Evolutionary conservation across 2,888 invertebrate genomes (phyloP), one percentile per base, ranked within the genome.

Genomic region (Petrolisthes cinctipes): DNA sequence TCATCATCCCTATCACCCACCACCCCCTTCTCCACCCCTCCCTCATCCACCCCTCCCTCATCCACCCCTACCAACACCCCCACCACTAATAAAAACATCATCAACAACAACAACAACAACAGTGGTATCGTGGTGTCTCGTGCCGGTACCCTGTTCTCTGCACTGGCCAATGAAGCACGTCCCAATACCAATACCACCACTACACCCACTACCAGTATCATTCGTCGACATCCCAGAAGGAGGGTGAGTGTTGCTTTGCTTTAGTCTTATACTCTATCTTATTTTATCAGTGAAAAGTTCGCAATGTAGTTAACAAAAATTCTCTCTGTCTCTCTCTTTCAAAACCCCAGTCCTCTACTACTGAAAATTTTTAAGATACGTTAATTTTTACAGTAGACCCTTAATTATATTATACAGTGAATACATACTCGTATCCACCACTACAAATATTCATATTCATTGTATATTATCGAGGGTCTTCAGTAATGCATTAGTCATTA

Each of bases 101-200:
- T 85, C 79, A 6, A 68, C 85, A 53, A 61, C 75, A 23, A 61
- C 82, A 14, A 82, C 86, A 23, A 54, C 68, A 11, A 37, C 37
- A 37, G 37, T 37, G 37, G 37, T 37, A 37, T 37, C 2, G 37
- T 37, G 2, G 37, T 2, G 37, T 37, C 54, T 81, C 20, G 68
- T 73, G 0, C 84, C 84, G 20, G 53, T 88, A 53, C 81, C 5
- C 81, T 81, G 14, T 88, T 88, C 75, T 84, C 80, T 37, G 75
- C 87, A 11, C 75, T 88, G 66, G 87, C 87, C 54, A 88, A 88
- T 81, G 87, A 88, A 75, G 87, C 80, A 11, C 83, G 83, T 5
- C 87, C 87, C 0, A n/a, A n/a, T 23, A 57, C 84, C 54, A n/a
- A n/a, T n/a, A 75, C 83, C 23, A 57, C 78, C 54, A 78, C 23